Conservation (phyloP, 2,888 invertebrate genomes). For the Agrochola lychnidis region DNA sequence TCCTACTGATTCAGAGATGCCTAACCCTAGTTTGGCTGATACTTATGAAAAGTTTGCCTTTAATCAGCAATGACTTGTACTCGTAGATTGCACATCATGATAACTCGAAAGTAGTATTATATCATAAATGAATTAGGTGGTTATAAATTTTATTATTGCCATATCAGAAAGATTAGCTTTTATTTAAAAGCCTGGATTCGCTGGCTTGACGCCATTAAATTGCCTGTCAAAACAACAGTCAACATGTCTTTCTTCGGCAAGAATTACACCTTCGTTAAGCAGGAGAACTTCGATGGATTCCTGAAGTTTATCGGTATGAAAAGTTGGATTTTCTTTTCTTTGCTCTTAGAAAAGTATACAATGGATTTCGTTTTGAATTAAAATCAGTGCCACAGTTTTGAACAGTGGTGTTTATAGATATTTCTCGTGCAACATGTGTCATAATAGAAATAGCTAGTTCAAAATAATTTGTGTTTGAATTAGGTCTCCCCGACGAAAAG, state of each 20-base stretch:
- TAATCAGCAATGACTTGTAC: background rate
- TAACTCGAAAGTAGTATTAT: background rate
- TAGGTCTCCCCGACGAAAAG: constrained; percentile 23
- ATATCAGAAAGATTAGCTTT: constrained; percentile 19
- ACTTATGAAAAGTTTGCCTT: background rate
- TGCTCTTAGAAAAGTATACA: background rate
- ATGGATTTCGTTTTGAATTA: background rate
- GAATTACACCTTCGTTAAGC: constrained; percentile 66
- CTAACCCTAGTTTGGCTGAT: background rate
- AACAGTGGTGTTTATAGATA: background rate
- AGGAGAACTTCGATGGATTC: constrained; percentile 73
- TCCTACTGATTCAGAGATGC: background rate
- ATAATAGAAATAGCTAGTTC: background rate
- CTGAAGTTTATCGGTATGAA: constrained; percentile 70
- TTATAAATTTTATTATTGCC: background rate
- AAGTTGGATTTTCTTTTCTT: background rate
- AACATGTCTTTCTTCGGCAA: constrained; percentile 73
- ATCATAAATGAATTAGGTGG: background rate
- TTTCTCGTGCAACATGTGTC: background rate
- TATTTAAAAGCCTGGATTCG: constrained; percentile 18
- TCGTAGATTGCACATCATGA: background rate
- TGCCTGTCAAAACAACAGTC: background rate
- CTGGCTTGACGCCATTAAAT: background rate
- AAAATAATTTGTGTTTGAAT: background rate
- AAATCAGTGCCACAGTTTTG: background rate